phyloP scores from a whole-genome alignment of 2,888 invertebrate genomes.

The Ennomos fuscantarius region DNA sequence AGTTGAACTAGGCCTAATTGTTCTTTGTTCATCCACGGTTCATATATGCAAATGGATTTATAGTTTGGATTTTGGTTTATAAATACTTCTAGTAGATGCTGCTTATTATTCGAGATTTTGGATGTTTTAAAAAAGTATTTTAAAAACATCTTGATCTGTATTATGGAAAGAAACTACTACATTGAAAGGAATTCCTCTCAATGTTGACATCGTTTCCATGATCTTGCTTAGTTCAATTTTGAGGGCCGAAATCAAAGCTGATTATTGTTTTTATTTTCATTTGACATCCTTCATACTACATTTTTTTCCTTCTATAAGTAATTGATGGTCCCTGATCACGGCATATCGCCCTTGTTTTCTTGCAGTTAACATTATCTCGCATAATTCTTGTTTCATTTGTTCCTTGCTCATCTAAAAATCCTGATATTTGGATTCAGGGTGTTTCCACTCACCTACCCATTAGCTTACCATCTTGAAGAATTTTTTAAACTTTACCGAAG shows the following conservation, averaged over 20 bases:
- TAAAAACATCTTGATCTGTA: neutral
- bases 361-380: neutral
- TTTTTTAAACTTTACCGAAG: no score
- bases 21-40: constrained; percentile 5
- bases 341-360: neutral
- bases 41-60: constrained; percentile 3
- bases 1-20: neutral
- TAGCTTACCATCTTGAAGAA: no score
- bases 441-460: no score
- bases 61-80: neutral
- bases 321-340: neutral
- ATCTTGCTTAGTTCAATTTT: neutral
- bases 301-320: neutral
- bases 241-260: neutral
- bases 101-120: constrained; percentile 2
- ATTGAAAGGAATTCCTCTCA: neutral
- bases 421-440: neutral
- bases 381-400: neutral
- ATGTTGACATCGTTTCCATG: neutral
- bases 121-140: constrained; percentile 6
- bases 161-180: neutral
- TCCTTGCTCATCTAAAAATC: neutral
- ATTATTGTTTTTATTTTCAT: neutral
- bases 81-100: constrained; percentile 4
- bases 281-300: neutral